A percentile compares a stretch with the other conserved stretches of the same genome.
Conservation (phyloP, 2,888 invertebrate species). For the Pachliopta kotzebuea region DNA sequence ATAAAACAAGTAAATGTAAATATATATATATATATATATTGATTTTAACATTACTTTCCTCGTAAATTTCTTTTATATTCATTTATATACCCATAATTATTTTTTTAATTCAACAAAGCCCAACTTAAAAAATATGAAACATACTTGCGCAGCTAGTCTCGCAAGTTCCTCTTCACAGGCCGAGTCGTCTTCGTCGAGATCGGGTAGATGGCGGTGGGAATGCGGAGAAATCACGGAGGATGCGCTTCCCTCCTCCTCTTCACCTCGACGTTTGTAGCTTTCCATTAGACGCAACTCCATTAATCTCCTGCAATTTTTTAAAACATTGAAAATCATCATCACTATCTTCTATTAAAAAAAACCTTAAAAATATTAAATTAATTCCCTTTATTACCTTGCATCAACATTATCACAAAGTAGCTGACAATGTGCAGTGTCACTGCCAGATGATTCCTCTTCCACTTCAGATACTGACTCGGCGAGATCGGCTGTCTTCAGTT, state of each 20-base stretch:
- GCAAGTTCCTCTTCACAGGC: constrained; percentile 92
- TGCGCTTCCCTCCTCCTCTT: constrained; percentile 91
- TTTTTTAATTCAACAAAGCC: no score
- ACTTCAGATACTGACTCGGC: constrained; percentile 83
- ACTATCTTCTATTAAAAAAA: not conserved
- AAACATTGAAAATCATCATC: not conserved
- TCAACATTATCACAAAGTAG: constrained; percentile 73
- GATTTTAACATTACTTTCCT: no score
- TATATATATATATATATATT: not conserved
- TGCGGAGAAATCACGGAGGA: constrained; percentile 96
- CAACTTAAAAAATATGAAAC: not conserved
- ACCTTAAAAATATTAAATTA: not conserved
- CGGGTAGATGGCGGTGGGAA: constrained; percentile 96
- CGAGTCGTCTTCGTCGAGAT: constrained; percentile 93
- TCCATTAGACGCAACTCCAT: constrained; percentile 82
- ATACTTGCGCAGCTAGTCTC: constrained; percentile 85
- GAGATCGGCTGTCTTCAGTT: constrained; percentile 67
- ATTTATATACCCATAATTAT: no score
- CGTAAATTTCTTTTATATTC: no score
- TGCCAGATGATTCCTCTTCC: constrained; percentile 81
- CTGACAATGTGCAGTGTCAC: constrained; percentile 76
- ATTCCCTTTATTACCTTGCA: constrained; percentile 52
- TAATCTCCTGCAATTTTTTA: constrained; percentile 67
- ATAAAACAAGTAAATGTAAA: not conserved
- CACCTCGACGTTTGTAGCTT: constrained; percentile 71